Percentiles rank a stretch among this genome's conserved stretches.
Evolutionary conservation across 2,113 vertebrate species (phyloP).

Genomic region (Bufo bufo): DNA sequence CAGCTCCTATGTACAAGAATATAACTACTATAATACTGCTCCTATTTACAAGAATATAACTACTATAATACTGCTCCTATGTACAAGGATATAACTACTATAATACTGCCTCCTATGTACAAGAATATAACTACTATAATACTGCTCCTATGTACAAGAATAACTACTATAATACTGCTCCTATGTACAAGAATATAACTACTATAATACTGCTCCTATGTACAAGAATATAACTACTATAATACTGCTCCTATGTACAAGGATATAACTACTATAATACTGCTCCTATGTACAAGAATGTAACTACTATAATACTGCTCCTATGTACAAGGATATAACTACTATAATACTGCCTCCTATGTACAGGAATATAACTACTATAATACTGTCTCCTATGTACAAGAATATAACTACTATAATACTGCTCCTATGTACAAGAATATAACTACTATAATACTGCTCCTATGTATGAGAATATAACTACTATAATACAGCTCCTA

Average conservation of each 20-base stretch:
- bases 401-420: slow-evolving; percentile 1
- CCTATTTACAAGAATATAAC: neutral
- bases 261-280: slow-evolving; percentile 12
- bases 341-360: neutral
- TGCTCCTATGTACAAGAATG: neutral
- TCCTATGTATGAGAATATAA: neutral
- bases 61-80: no score
- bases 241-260: neutral
- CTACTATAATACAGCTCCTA: neutral
- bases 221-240: slow-evolving; percentile 14
- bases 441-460: neutral
- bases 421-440: neutral
- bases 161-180: neutral
- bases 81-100: neutral
- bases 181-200: neutral
- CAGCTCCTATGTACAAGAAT: neutral
- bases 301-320: slow-evolving; percentile 4
- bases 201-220: neutral
- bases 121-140: neutral
- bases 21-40: neutral
- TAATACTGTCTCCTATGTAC: neutral
- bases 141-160: neutral
- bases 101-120: slow-evolving; percentile 3
- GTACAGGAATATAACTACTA: neutral
- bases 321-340: neutral